Evolutionary conservation across 2,113 vertebrate genomes (phyloP).

Genomic region (Paraplagusia blochii): DNA sequence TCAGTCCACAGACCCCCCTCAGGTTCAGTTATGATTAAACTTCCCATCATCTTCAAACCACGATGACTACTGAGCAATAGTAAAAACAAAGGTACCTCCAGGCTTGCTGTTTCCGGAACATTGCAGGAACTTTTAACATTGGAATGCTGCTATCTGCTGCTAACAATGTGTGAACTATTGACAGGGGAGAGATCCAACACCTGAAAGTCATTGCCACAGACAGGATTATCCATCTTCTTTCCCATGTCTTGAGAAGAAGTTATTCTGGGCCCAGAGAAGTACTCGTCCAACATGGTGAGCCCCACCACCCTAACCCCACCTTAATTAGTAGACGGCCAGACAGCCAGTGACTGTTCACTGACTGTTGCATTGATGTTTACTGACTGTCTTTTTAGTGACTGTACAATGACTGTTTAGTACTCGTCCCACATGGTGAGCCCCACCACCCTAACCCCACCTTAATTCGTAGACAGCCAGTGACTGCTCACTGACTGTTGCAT

Average conservation of each 20-base stretch:
- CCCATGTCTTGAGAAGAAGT: constrained; percentile 76
- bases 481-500: no score
- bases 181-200: constrained; percentile 74
- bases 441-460: no score
- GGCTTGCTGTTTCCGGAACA: constrained; percentile 55
- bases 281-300: constrained; percentile 78
- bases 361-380: no score
- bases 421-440: constrained; percentile 68
- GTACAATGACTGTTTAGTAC: constrained; percentile 77
- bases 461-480: constrained; percentile 88
- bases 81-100: constrained; percentile 66
- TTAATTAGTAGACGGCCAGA: no score
- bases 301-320: no score
- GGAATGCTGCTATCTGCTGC: constrained; percentile 66
- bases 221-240: constrained; percentile 79
- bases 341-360: no score
- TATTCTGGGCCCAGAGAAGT: constrained; percentile 72
- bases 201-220: constrained; percentile 79
- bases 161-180: constrained; percentile 72
- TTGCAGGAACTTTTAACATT: constrained; percentile 73
- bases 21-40: no score
- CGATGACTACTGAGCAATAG: constrained; percentile 28
- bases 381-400: constrained; percentile 82
- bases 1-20: no score
- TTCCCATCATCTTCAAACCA: constrained; percentile 59